phyloP scores from a whole-genome alignment of 2,888 invertebrate species.

The Trichopoda pennipes region DNA sequence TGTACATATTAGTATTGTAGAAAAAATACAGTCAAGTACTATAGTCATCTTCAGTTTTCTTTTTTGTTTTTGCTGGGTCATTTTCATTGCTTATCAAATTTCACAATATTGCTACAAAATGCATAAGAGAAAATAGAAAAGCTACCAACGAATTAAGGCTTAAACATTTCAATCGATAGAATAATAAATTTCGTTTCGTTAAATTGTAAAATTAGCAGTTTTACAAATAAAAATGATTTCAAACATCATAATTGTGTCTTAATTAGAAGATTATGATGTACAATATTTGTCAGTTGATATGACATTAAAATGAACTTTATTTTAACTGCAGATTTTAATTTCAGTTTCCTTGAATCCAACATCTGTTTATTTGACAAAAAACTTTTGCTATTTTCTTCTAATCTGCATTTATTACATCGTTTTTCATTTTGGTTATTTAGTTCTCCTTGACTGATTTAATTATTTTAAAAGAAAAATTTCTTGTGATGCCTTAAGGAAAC shows the following conservation, averaged over 20 bases:
- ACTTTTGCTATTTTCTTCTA: background rate
- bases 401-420: constrained; percentile 1
- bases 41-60: constrained; percentile 52
- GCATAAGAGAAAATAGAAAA: background rate
- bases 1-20: no score
- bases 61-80: constrained; percentile 24
- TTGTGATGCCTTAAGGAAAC: constrained; percentile 20
- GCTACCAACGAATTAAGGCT: constrained; percentile 41
- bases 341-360: constrained; percentile 13
- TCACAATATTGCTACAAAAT: constrained; percentile 34
- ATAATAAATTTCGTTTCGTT: constrained; percentile 2
- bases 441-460: constrained; percentile 20
- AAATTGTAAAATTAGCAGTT: background rate
- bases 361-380: no score
- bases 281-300: background rate
- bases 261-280: constrained; percentile 21
- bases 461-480: constrained; percentile 1
- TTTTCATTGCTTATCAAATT: constrained; percentile 39
- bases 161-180: constrained; percentile 26
- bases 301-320: constrained; percentile 5
- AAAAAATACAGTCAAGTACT: no score
- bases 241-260: constrained; percentile 43
- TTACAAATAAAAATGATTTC: background rate
- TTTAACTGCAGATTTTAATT: background rate
- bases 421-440: constrained; percentile 39